Base-by-base conservation (phyloP, 2,797 vertebrate species). In the Urophycis tenuis region DNA sequence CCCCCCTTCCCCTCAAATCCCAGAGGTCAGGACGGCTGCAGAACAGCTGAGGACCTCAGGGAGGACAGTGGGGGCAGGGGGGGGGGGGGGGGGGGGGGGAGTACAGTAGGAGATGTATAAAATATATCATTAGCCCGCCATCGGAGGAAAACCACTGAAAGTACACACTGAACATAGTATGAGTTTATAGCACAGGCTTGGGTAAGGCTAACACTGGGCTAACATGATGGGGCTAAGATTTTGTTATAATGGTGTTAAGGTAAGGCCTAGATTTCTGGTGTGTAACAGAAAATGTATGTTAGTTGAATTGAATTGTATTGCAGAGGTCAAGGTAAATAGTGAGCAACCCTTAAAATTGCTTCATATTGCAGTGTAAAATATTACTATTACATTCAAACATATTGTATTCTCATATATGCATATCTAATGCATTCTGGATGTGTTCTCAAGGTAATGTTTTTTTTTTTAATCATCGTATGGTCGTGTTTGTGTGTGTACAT, bases 31-130 rank as follows among this genome's bases (percentile, higher is more conserved):
- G 80, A 77, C 74, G 82, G 81, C 53, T n/a, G 53, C 8, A 90
- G 86, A 85, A 93, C 92, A 93, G 91, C 91, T 92, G 90, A 89
- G 29, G 49, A 83, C 81, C 76, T 84, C 0, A 45, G 87, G n/a
- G 45, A 25, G 71, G 34, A 74, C n/a, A n/a, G n/a, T n/a, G n/a
- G n/a, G n/a, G n/a, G n/a, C n/a, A 71, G 22, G 80, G 79, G 32
- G 80, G 79, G 84, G 86, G 85, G 79, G 74, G 80, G 87, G 32
- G 35, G 35, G 31, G 81, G 81, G 78, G 79, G 84, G 71, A 45
- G 78, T 70, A 36, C 74, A 31, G 53, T 60, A 60, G n/a, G 53
- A 60, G n/a, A 60, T 60, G 53, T 60, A 60, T 60, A 25, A 25
- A 60, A 60, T 60, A 60, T 60, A 60, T 60, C 53, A 60, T 60